These are phyloP conservation scores for Meles meles DNA, from an alignment of 2,113 vertebrate genomes.

Conservation along the genomic window DNA sequence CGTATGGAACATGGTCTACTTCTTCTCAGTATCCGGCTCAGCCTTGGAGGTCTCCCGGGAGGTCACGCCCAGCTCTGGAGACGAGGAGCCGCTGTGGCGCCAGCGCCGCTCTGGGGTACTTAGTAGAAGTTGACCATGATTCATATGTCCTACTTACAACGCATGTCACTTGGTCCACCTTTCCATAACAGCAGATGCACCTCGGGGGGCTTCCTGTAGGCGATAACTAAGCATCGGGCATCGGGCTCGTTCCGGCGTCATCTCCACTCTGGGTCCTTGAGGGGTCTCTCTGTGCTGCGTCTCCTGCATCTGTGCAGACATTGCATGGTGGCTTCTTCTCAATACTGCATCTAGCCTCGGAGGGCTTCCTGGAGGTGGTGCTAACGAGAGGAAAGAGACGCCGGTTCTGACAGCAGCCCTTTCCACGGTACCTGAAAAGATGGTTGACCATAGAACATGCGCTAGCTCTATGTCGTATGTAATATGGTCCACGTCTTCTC, in stretches of 20 bases:
- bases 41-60: background rate
- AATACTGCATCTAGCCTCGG: background rate
- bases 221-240: background rate
- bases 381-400: background rate
- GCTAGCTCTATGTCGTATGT: conserved; percentile 55
- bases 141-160: background rate
- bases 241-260: fast-evolving
- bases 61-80: background rate
- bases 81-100: background rate
- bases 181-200: background rate
- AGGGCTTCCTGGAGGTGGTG: conserved; percentile 40
- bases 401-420: conserved; percentile 23
- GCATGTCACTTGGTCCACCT: conserved; percentile 47
- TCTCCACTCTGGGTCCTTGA: background rate
- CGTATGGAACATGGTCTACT: background rate
- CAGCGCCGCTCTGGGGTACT: background rate
- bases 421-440: conserved; percentile 64
- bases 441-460: conserved; percentile 68
- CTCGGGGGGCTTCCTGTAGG: background rate
- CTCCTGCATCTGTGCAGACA: background rate
- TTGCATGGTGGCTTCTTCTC: conserved; percentile 45
- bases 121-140: background rate
- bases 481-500: conserved; percentile 72
- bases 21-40: background rate
- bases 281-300: background rate